These are phyloP conservation scores for Xerus inauris DNA, from an alignment of 2,113 vertebrate species.

Conservation along the genomic window DNA sequence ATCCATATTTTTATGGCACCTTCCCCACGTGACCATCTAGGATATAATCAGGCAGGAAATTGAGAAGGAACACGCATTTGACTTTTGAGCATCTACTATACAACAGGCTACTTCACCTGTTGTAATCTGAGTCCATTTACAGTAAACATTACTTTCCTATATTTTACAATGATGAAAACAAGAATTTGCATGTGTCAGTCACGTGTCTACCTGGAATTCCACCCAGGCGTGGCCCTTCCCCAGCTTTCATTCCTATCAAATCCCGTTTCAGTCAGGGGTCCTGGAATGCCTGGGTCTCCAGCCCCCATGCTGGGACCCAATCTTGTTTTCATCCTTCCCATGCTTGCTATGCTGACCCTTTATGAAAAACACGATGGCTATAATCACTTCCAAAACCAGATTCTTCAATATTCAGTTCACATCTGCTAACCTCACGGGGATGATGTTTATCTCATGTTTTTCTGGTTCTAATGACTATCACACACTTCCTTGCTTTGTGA, in stretches of 20 bases:
- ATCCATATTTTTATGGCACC: neutral
- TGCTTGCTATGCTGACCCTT: neutral
- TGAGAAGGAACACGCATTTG: neutral
- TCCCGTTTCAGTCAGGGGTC: neutral
- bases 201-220: neutral
- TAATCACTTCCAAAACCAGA: neutral
- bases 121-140: neutral
- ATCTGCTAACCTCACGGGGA: neutral
- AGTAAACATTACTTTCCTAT: neutral
- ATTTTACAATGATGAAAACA: constrained; percentile 3
- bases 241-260: neutral
- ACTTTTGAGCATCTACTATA: neutral
- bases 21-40: neutral
- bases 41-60: neutral
- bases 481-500: constrained; percentile 51
- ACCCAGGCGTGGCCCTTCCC: neutral
- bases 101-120: neutral
- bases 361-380: neutral
- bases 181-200: neutral
- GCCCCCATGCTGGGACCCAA: neutral
- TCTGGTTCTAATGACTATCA: constrained; percentile 54
- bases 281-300: neutral
- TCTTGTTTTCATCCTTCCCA: neutral
- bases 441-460: neutral
- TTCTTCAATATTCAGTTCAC: neutral